A percentile compares a stretch with the other conserved stretches of the same genome.
Conservation (phyloP, 2,888 invertebrate genomes). For the Aphodius sticticus region DNA sequence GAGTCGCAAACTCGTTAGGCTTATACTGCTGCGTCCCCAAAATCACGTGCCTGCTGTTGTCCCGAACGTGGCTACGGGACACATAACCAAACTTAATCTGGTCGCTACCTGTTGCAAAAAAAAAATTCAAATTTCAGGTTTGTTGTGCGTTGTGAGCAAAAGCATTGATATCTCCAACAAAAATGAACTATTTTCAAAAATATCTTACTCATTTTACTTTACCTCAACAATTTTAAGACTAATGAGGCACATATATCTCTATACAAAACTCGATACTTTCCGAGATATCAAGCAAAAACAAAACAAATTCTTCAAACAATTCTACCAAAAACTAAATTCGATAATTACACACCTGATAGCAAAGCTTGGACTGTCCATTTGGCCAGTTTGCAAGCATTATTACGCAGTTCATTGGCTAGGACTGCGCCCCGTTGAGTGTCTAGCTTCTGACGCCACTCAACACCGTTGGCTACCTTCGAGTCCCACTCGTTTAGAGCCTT, state of each 20-base stretch:
- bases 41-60: slow-evolving; percentile 95
- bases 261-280: too few relatives aligned
- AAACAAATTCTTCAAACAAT: too few relatives aligned
- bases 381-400: slow-evolving; percentile 99
- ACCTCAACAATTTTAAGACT: slow-evolving; percentile 66
- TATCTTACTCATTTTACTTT: slow-evolving; percentile 96
- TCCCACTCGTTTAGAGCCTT: slow-evolving; percentile 99
- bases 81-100: slow-evolving; percentile 99
- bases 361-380: slow-evolving; percentile 97
- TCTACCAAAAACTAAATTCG: too few relatives aligned
- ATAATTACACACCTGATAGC: slow-evolving; percentile 62
- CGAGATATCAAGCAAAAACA: too few relatives aligned
- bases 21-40: slow-evolving; percentile 98
- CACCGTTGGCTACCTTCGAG: slow-evolving; percentile 92
- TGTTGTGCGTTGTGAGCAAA: too few relatives aligned
- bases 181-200: slow-evolving; percentile 60
- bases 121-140: too few relatives aligned
- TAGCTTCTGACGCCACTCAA: slow-evolving; percentile 98
- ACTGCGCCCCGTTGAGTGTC: slow-evolving; percentile 99
- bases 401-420: slow-evolving; percentile 95
- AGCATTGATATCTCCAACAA: too few relatives aligned
- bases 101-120: slow-evolving; percentile 75
- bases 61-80: slow-evolving; percentile 91
- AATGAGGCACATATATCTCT: slow-evolving; percentile 6
- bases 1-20: slow-evolving; percentile 97